A percentile compares a stretch with the other conserved stretches of the same genome.
These are phyloP conservation scores for Campopleginae sp. DNA, from an alignment of 2,888 invertebrate genomes.

Conservation along the genomic window DNA sequence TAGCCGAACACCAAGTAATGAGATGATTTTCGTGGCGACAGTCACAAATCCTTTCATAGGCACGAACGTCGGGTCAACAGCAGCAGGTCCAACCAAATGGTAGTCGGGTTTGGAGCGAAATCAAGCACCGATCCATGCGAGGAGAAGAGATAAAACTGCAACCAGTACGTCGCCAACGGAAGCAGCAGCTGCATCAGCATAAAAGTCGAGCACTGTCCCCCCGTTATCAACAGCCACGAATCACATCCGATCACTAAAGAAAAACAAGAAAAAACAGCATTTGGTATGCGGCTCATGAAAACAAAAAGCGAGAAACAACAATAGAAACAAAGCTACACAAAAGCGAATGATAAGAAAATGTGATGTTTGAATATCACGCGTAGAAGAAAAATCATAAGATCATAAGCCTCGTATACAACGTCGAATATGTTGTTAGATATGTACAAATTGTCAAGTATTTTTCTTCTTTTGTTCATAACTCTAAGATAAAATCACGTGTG, in stretches of 20 bases:
- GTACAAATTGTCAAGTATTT: conserved; percentile 64
- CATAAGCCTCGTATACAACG: conserved; percentile 51
- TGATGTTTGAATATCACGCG: conserved; percentile 5
- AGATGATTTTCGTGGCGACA: conserved; percentile 70
- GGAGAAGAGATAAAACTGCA: conserved; percentile 28
- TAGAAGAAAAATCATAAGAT: conserved; percentile 35
- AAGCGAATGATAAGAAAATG: neutral
- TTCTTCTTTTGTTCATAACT: conserved; percentile 41
- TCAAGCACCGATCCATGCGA: conserved; percentile 41
- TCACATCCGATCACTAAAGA: conserved; percentile 18
- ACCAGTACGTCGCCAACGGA: conserved; percentile 17
- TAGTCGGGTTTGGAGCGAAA: conserved; percentile 72
- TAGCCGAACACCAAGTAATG: neutral
- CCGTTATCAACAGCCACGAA: conserved; percentile 22
- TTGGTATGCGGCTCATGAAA: conserved; percentile 13
- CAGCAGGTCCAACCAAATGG: conserved; percentile 79
- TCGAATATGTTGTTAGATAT: conserved; percentile 65
- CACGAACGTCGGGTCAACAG: conserved; percentile 75
- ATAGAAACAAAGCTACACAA: neutral
- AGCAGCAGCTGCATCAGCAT: conserved; percentile 24
- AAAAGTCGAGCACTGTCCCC: conserved; percentile 16
- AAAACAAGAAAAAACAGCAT: conserved; percentile 6
- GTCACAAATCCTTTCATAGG: conserved; percentile 82
- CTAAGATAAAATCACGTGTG: conserved; percentile 24
- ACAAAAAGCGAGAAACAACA: neutral